Base-by-base conservation (phyloP, 2,797 vertebrate genomes). In the Hafferia zeledoni region DNA sequence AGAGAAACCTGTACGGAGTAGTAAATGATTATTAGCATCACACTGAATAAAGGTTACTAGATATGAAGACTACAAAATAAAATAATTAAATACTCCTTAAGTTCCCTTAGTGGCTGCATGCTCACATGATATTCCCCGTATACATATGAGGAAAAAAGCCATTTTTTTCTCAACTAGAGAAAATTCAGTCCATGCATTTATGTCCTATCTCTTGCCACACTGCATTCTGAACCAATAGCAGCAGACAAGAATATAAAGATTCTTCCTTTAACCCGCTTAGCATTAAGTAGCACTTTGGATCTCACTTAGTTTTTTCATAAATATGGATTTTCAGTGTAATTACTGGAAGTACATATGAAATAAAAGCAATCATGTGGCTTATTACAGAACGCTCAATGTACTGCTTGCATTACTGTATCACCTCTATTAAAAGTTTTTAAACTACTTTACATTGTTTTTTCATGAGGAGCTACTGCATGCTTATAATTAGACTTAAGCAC, bases 1-100 rank as follows among this genome's bases (percentile, higher is more conserved):
- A 99, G 97, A 55, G 98, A 98, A 93, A 99, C 99, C 99, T 99
- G 97, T 10, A 53, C 60, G 89, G 69, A 95, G 90, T 28, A 81
- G 46, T 41, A 67, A 65, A 87, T 6, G 28, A 56, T 7, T 27
- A 47, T 97, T 80, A 97, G 50, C 31, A 47, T 52, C 46, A 39
- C 17, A 13, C 4, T 35, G 43, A 69, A 57, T 59, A 69, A 37
- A 50, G 9, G 30, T 65, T 68, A 64, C 41, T 75, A 61, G 52
- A 53, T 49, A 68, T 8, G 13, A 69, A 84, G 16, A 39, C 49
- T 76, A 35, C 49, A 49, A 78, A 93, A 33, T 9, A 61, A 19
- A 63, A 44, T 23, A 60, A 75, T 9, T 7, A 49, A 65, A 65
- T 43, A 57, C 17, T 56, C 31, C 13, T 12, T 37, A 74, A 41